Base-by-base conservation (phyloP, 2,888 invertebrate genomes). In the Lottia gigantea region DNA sequence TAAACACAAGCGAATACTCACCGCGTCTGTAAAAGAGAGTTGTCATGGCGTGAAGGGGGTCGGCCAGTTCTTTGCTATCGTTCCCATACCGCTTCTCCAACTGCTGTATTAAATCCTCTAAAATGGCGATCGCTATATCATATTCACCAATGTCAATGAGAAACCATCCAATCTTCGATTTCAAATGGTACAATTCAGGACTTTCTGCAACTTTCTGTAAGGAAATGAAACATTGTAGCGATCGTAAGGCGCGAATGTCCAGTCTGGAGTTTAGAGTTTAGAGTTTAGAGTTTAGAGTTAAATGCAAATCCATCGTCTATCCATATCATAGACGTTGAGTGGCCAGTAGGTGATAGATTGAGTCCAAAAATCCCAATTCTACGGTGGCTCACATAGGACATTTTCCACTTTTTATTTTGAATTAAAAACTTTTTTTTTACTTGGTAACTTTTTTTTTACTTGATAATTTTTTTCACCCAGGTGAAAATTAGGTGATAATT, bases 71-170 rank as follows among this genome's bases (percentile, higher is more conserved):
- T 46, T 72, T 68, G 11, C 74, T 65, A 1, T 66, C 66, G 14
- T 70, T 47, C 0, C 80, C 80, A 64, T 78, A 71, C n/a, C 71
- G 66, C 11, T 62, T 63, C 19, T 64, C 63, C 2, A 76, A 47
- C 40, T 70, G 63, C n/a, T 46, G 19, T 4, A 78, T 68, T 15
- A 78, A 67, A n/a, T 66, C 67, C 2, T 70, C 68, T 67, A 80
- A 74, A n/a, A 78, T 66, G 1, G 64, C 23, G 6, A 68, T 62
- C 0, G 78, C 78, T 8, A 66, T 65, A 25, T 72, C 74, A 62
- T 79, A 81, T 66, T 81, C 73, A 3, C 79, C 81, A 46, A 81
- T 79, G 67, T 81, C 80, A 25, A 74, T 64, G 31, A 81, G 63
- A 70, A 81, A 80, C 71, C 76, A 75, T 0, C 72, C 75, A 15